Conservation (phyloP, 1,140 invertebrate species). For the Delia radicum region DNA sequence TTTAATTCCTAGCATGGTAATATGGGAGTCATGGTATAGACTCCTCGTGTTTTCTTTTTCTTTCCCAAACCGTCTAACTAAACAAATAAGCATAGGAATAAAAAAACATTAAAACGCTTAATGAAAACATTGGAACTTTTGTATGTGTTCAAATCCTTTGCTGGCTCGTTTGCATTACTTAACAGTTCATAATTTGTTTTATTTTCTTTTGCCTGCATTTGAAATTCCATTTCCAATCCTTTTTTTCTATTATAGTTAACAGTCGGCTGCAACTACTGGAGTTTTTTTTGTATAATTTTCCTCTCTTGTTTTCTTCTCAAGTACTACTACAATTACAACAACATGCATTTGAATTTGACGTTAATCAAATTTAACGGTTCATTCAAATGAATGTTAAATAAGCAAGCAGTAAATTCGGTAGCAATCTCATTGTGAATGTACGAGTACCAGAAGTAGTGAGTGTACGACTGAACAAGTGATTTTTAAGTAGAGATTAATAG, state of each 20-base stretch:
- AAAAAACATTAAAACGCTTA: neutral
- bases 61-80: neutral
- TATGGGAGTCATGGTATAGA: too few species aligned
- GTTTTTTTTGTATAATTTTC: neutral
- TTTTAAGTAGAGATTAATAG: constrained; percentile 1
- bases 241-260: neutral
- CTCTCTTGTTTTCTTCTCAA: neutral
- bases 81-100: neutral
- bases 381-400: neutral
- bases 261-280: neutral
- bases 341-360: neutral
- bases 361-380: constrained; percentile 1
- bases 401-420: neutral
- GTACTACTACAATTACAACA: neutral
- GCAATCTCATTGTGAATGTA: too few species aligned
- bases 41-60: too few species aligned
- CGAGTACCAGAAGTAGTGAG: too few species aligned
- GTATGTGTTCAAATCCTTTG: too few species aligned
- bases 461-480: neutral
- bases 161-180: neutral
- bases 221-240: neutral
- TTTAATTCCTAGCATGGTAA: too few species aligned
- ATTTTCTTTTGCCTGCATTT: neutral
- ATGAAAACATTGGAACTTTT: neutral
- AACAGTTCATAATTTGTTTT: neutral